These are phyloP conservation scores for Dendrocincla fuliginosa DNA, from an alignment of 2,797 vertebrate species.

Conservation along the genomic window DNA sequence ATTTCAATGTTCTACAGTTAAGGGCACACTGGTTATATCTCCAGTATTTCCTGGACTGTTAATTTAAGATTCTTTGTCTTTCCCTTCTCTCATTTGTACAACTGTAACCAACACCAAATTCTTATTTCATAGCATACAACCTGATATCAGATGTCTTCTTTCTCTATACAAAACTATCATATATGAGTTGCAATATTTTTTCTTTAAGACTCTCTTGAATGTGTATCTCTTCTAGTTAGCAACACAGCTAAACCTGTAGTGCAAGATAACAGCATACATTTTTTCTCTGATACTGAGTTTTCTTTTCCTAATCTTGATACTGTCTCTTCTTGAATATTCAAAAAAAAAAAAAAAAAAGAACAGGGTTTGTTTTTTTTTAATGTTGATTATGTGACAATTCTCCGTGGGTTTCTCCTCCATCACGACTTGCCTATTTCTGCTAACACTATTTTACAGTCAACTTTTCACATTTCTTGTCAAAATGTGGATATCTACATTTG, in stretches of 20 bases:
- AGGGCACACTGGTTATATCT: neutral
- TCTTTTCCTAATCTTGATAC: neutral
- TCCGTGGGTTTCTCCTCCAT: neutral
- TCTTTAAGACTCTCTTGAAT: neutral
- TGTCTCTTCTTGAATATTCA: neutral
- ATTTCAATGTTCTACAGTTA: neutral
- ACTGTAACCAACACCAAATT: neutral
- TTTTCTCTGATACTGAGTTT: neutral
- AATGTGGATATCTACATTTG: neutral
- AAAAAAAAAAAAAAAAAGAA: neutral
- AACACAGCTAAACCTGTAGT: neutral
- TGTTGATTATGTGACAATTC: neutral
- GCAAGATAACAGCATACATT: neutral
- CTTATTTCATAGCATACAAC: neutral
- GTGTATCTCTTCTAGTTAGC: neutral
- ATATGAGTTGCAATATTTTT: neutral
- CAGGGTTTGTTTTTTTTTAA: neutral
- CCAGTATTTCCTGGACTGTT: neutral
- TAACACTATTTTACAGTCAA: neutral
- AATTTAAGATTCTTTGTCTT: neutral
- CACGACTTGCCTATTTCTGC: neutral
- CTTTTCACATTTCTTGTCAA: neutral
- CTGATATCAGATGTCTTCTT: neutral
- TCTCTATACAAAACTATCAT: neutral
- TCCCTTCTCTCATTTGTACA: neutral